Conservation (phyloP, 2,797 vertebrate genomes). For the Crenichthys baileyi region DNA sequence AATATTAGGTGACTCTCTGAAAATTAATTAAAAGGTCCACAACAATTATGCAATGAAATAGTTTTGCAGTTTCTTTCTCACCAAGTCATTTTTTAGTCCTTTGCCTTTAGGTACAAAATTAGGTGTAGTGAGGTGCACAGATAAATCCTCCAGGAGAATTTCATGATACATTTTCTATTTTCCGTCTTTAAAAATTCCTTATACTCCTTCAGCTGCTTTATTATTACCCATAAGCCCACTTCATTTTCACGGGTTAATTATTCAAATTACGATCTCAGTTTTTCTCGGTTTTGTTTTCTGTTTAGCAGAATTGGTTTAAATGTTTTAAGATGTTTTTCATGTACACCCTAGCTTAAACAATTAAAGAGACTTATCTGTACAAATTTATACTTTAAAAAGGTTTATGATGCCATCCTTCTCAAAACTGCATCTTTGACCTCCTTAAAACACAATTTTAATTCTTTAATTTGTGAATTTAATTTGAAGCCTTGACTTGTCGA, state of each 20-base stretch:
- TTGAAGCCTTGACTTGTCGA: constrained; percentile 63
- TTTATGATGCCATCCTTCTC: constrained; percentile 36
- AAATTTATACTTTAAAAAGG: constrained; percentile 30
- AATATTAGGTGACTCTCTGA: background rate
- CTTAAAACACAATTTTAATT: constrained; percentile 54
- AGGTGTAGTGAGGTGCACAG: background rate
- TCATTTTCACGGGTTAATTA: constrained; percentile 28
- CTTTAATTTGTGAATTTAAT: constrained; percentile 60
- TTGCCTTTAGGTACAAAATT: background rate
- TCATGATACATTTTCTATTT: background rate
- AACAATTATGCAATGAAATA: background rate
- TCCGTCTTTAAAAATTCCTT: background rate
- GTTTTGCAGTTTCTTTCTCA: background rate
- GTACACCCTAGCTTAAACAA: constrained; percentile 16
- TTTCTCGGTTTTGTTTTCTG: background rate
- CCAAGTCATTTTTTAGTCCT: background rate
- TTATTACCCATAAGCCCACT: background rate
- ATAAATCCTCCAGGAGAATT: background rate
- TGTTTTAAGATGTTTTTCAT: constrained; percentile 13
- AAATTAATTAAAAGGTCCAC: background rate
- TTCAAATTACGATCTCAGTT: background rate
- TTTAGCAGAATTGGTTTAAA: constrained; percentile 4
- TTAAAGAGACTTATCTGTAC: constrained; percentile 32
- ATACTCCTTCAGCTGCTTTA: background rate
- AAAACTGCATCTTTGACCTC: constrained; percentile 16